Conservation (phyloP, 2,797 vertebrate species). For the Oreonectes daqikongensis region DNA sequence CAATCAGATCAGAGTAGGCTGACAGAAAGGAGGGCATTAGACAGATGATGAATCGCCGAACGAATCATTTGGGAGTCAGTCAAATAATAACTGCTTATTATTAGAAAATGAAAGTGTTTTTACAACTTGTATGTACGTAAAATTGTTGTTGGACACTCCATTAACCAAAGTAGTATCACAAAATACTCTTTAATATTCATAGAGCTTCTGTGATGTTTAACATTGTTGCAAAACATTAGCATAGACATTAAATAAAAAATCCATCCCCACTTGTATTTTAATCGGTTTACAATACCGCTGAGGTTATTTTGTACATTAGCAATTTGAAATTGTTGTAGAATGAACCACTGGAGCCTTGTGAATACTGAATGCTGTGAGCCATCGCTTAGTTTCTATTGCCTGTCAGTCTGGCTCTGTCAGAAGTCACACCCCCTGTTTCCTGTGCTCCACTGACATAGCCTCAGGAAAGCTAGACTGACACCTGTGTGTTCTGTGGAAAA, state of each 20-base stretch:
- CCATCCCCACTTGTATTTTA: not conserved
- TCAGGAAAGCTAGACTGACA: conserved; percentile 20
- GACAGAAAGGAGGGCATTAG: no score
- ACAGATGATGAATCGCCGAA: no score
- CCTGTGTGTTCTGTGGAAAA: conserved; percentile 30
- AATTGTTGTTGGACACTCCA: no score
- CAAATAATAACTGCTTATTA: no score
- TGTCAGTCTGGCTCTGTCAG: conserved; percentile 3
- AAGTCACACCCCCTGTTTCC: conserved; percentile 19
- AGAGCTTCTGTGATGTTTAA: not conserved
- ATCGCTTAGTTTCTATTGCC: not conserved
- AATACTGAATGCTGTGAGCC: not conserved
- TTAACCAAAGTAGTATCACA: no score
- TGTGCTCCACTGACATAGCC: conserved; percentile 30
- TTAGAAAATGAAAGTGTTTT: no score
- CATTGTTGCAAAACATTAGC: not conserved
- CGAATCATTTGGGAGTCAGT: no score
- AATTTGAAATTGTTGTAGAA: not conserved
- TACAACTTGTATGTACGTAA: no score
- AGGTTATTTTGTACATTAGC: conserved; percentile 23
- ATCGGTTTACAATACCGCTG: not conserved
- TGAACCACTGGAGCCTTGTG: not conserved
- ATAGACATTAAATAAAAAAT: not conserved
- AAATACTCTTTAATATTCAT: not conserved
- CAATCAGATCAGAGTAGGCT: no score